Evolutionary conservation across 2,888 invertebrate species (phyloP).

Genomic region (Lutraria lutraria): DNA sequence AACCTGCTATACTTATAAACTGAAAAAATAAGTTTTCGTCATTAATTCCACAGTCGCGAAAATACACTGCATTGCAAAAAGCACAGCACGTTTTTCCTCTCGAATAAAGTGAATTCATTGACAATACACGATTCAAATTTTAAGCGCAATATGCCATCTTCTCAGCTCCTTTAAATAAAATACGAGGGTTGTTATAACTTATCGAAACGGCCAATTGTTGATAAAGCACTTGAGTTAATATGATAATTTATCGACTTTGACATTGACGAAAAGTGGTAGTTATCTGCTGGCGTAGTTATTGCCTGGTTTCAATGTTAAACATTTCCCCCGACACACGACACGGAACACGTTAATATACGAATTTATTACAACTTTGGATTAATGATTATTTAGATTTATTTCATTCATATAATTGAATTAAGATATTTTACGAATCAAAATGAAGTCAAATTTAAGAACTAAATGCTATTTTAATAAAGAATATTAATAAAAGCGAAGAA

Average conservation of each 20-base stretch:
- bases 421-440: no score
- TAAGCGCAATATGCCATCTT: slow-evolving; percentile 22
- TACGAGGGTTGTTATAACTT: neutral
- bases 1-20: no score
- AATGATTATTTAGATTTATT: no score
- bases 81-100: neutral
- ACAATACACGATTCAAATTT: neutral
- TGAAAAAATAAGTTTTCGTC: no score
- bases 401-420: no score
- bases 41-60: neutral
- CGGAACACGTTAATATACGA: neutral
- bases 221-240: slow-evolving; percentile 1
- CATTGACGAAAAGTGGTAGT: neutral
- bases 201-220: neutral
- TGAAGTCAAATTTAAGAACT: no score
- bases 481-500: no score
- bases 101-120: neutral
- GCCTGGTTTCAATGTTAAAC: neutral
- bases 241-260: slow-evolving; percentile 25
- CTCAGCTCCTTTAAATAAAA: slow-evolving; percentile 29
- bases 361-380: neutral
- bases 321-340: neutral
- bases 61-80: neutral
- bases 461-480: no score
- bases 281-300: neutral